Evolutionary conservation across 2,888 invertebrate species (phyloP), one percentile per base, ranked within the genome.

Genomic region (Polyommatus iphigenia): DNA sequence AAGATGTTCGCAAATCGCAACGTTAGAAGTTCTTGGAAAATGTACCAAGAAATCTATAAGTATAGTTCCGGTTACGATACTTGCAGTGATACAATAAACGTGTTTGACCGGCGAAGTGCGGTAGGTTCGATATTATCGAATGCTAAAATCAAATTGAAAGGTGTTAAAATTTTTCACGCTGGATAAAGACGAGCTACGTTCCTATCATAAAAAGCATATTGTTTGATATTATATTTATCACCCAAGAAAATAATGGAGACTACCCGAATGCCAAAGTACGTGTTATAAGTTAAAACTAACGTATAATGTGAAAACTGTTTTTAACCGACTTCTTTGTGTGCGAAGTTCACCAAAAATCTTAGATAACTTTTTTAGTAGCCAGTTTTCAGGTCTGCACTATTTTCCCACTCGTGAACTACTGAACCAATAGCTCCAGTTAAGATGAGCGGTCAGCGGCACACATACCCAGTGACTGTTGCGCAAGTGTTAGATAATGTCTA

Each of bases 401-500:
- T 18, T 29, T 32, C 10, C 13, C 10, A 3, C 67, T 32, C 6
- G 67, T 67, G 32, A 20, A 29, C 67, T 67, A 67, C 72, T 57
- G 57, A 72, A 77, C 72, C 32, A 77, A 54, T 15, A 78, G 15
- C 41, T 62, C 54, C 54, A 54, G 54, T 54, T 54, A 76, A 81
- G 80, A 80, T 80, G 82, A 79, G 76, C 78, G 76, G 80, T 50
- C 77, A 71, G 7, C 71, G 77, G 41, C 41, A 72, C 82, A 89
- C 85, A 87, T 89, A 84, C 82, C 80, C 81, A 82, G 46, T 81
- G 79, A 78, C 79, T 24, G 54, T 90, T 87, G 87, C 83, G 85
- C 84, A 87, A 88, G 81, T 83, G 83, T 91, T 90, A 89, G 90
- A 90, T 91, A 91, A 91, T 89, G 85, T 84, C 84, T 84, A 84